These are phyloP conservation scores for Apotomis turbidana DNA, from an alignment of 2,888 invertebrate species.

Conservation along the genomic window DNA sequence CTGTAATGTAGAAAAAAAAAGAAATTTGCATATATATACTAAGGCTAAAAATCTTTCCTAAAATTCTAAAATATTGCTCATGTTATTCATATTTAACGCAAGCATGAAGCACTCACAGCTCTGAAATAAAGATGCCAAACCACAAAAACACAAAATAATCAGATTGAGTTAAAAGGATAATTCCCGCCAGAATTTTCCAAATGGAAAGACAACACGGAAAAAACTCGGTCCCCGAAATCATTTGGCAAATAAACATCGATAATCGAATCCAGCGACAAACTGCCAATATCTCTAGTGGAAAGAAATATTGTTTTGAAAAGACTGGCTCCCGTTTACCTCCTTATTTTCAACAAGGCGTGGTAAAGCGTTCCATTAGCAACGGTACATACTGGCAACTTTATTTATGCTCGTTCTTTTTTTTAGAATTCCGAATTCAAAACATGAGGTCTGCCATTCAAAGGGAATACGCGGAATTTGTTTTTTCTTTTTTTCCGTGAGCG, in stretches of 20 bases:
- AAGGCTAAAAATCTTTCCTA: too few species aligned
- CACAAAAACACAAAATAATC: slow-evolving; percentile 18
- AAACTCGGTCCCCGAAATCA: slow-evolving; percentile 29
- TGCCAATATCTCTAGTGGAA: slow-evolving; percentile 37
- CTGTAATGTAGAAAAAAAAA: too few species aligned
- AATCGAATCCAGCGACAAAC: slow-evolving; percentile 38
- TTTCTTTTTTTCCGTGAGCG: slow-evolving; percentile 10
- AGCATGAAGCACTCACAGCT: not conserved
- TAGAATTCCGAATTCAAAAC: slow-evolving; percentile 38
- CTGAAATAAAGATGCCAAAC: slow-evolving; percentile 7
- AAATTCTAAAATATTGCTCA: too few species aligned
- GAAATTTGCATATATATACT: too few species aligned
- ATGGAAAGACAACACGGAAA: slow-evolving; percentile 38
- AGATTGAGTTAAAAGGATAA: slow-evolving; percentile 17
- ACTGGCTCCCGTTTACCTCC: slow-evolving; percentile 25
- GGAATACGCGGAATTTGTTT: slow-evolving; percentile 17
- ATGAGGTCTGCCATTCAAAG: slow-evolving; percentile 33
- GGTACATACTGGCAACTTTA: slow-evolving; percentile 52
- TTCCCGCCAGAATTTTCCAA: slow-evolving; percentile 32
- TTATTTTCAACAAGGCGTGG: slow-evolving; percentile 40
- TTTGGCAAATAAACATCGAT: slow-evolving; percentile 40
- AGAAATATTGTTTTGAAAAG: slow-evolving; percentile 40
- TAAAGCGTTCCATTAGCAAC: slow-evolving; percentile 54
- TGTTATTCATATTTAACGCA: too few species aligned
- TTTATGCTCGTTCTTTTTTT: slow-evolving; percentile 44